Percentiles rank a stretch among this genome's conserved stretches.
These are phyloP conservation scores for Schizopygopsis pylzovi DNA, from an alignment of 2,797 vertebrate genomes.

Conservation along the genomic window DNA sequence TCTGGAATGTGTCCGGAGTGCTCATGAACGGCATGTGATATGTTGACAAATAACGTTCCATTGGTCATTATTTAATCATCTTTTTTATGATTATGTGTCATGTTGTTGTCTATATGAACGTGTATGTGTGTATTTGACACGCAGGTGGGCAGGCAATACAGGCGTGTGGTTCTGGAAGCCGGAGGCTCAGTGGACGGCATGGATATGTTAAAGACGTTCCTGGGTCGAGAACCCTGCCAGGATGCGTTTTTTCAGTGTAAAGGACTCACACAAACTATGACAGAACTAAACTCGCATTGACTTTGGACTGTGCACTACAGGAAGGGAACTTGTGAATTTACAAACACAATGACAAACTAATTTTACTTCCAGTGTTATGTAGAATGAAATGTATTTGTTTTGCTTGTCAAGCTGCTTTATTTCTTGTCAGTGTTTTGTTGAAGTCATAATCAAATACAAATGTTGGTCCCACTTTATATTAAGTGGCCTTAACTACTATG, in stretches of 20 bases:
- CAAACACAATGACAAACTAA: background rate
- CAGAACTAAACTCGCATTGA: slow-evolving; percentile 38
- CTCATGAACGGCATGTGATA: too few species aligned
- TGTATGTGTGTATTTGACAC: background rate
- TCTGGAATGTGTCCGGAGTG: too few species aligned
- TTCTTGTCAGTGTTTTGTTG: background rate
- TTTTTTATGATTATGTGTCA: background rate
- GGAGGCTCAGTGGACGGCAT: slow-evolving; percentile 91
- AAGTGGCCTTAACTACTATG: too few species aligned
- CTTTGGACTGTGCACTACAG: background rate
- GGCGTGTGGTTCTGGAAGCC: slow-evolving; percentile 87
- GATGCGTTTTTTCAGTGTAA: slow-evolving; percentile 92
- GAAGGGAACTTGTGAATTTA: background rate
- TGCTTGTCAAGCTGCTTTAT: background rate
- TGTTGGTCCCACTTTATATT: too few species aligned
- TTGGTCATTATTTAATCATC: too few species aligned
- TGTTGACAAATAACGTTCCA: too few species aligned
- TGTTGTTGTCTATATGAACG: background rate
- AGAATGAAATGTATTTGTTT: background rate
- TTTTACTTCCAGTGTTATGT: background rate
- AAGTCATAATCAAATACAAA: background rate
- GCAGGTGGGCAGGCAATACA: slow-evolving; percentile 92
- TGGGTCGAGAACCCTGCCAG: slow-evolving; percentile 88
- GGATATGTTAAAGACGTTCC: slow-evolving; percentile 89
- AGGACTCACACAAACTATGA: slow-evolving; percentile 75